These are phyloP conservation scores for Brachionus sp. DNA, from an alignment of 1,140 invertebrate genomes.

Conservation along the genomic window DNA sequence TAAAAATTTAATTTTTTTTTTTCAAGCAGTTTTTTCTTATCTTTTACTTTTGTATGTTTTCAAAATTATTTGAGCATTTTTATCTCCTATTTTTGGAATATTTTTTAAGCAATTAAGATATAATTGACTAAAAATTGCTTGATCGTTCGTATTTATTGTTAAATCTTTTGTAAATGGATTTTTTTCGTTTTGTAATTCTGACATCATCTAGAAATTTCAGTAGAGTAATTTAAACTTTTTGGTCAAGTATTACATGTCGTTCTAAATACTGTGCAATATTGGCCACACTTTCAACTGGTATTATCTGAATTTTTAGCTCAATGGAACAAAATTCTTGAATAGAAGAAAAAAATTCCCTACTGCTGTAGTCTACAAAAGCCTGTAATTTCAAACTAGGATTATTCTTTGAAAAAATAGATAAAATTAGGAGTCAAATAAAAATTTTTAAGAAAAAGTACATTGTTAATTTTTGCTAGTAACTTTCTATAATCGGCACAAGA, in stretches of 20 bases:
- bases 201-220: slow-evolving; percentile 5
- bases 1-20: neutral
- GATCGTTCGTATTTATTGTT: neutral
- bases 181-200: slow-evolving; percentile 29
- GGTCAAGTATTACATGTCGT: neutral
- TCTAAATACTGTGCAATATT: slow-evolving; percentile 37
- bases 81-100: slow-evolving; percentile 42
- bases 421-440: neutral
- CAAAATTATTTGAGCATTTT: slow-evolving; percentile 5
- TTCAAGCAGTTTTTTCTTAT: neutral
- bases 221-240: neutral
- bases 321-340: slow-evolving; percentile 29
- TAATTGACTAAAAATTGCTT: neutral
- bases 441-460: neutral
- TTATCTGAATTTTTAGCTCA: slow-evolving; percentile 41
- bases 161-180: slow-evolving; percentile 45
- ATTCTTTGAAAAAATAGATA: neutral
- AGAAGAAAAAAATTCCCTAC: neutral
- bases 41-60: slow-evolving; percentile 27
- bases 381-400: slow-evolving; percentile 17
- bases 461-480: neutral
- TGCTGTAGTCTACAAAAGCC: neutral
- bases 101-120: slow-evolving; percentile 32
- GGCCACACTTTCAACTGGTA: neutral
- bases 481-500: neutral